Evolutionary conservation across 2,888 invertebrate species (phyloP).

Genomic region (Sminthurinus aureus): DNA sequence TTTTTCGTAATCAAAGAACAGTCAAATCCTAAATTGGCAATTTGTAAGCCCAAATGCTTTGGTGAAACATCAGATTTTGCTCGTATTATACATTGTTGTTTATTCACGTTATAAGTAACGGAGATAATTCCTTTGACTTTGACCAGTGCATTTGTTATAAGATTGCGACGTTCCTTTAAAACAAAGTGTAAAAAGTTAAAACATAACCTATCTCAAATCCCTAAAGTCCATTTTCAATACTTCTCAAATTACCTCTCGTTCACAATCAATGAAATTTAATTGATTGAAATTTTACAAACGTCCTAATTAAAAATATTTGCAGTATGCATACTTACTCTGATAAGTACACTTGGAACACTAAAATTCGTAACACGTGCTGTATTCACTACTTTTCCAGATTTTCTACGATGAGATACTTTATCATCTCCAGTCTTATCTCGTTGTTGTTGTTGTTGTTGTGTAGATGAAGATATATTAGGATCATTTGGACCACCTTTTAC

Average conservation of each 20-base stretch:
- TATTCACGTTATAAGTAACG: constrained; percentile 51
- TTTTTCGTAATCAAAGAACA: constrained; percentile 50
- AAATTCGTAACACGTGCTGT: neutral
- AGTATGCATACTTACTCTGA: neutral
- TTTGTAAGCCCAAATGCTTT: constrained; percentile 50
- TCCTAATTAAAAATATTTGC: too few relatives aligned
- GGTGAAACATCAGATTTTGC: constrained; percentile 46
- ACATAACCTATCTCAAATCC: neutral
- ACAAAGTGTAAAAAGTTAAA: constrained; percentile 1
- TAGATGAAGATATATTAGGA: neutral
- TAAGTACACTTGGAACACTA: neutral
- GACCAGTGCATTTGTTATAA: constrained; percentile 49
- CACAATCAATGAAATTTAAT: neutral
- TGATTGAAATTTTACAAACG: neutral
- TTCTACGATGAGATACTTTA: neutral
- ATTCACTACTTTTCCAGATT: neutral
- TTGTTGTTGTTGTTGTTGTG: neutral
- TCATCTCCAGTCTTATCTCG: too few relatives aligned
- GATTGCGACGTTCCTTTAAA: constrained; percentile 41
- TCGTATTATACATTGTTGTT: constrained; percentile 49
- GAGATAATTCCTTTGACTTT: constrained; percentile 54
- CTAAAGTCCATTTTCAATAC: too few relatives aligned
- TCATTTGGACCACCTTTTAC: neutral
- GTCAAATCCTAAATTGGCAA: constrained; percentile 51
- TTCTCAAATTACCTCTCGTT: neutral